Conservation (phyloP, 1,140 invertebrate genomes). For the Temnothorax nylanderi region DNA sequence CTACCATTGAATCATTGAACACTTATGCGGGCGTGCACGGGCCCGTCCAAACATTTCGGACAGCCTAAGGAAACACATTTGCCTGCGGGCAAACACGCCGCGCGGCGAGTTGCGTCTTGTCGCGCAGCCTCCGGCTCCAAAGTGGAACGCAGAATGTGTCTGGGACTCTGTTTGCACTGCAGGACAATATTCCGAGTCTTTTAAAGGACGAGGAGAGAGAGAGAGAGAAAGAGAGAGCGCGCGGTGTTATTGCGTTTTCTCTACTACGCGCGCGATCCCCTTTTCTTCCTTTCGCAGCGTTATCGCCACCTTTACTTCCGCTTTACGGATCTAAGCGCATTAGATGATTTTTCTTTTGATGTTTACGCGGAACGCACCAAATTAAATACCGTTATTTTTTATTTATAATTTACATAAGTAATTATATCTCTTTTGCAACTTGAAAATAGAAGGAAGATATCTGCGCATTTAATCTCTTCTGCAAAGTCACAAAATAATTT, state of each 20-base stretch:
- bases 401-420: not conserved
- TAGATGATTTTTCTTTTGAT: not conserved
- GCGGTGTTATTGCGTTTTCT: conserved; percentile 73
- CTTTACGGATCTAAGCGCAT: not conserved
- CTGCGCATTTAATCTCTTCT: not conserved
- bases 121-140: conserved; percentile 74
- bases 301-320: not conserved
- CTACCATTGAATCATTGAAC: conserved; percentile 74
- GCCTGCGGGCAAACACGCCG: conserved; percentile 82
- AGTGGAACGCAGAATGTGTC: conserved; percentile 83
- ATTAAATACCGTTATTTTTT: not conserved
- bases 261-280: conserved; percentile 48
- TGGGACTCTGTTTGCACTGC: conserved; percentile 81
- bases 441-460: not conserved
- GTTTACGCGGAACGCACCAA: not conserved
- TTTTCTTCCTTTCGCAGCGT: conserved; percentile 46
- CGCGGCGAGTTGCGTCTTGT: conserved; percentile 74
- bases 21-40: conserved; percentile 71
- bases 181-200: conserved; percentile 83
- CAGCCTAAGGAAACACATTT: conserved; percentile 85
- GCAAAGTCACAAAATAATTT: not conserved
- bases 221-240: conserved; percentile 42
- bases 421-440: not conserved
- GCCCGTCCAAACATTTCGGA: conserved; percentile 82
- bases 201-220: conserved; percentile 75